These are phyloP conservation scores for Beris morrisii DNA, from an alignment of 2,888 invertebrate genomes.

Conservation along the genomic window DNA sequence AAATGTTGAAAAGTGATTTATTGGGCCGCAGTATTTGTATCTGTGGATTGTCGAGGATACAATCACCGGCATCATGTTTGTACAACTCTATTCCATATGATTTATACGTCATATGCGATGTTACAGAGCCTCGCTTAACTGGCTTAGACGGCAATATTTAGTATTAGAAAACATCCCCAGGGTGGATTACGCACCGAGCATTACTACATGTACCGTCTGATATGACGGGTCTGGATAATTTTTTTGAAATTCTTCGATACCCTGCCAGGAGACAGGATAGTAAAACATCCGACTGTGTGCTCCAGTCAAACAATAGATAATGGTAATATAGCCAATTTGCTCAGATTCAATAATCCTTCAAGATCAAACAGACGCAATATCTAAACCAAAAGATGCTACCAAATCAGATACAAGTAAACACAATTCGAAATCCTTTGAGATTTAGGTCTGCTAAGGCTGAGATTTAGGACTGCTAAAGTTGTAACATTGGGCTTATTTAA, in stretches of 20 bases:
- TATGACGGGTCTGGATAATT: slow-evolving; percentile 1
- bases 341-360: slow-evolving; percentile 8
- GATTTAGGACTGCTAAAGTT: too few relatives aligned
- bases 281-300: slow-evolving; percentile 11
- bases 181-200: neutral
- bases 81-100: slow-evolving; percentile 16
- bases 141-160: slow-evolving; percentile 5
- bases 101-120: slow-evolving; percentile 13
- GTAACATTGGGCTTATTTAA: too few relatives aligned
- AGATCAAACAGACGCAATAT: slow-evolving; percentile 2
- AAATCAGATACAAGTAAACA: too few relatives aligned
- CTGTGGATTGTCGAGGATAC: slow-evolving; percentile 11
- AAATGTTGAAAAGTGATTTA: slow-evolving; percentile 28
- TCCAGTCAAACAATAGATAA: slow-evolving; percentile 6
- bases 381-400: neutral
- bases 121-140: slow-evolving; percentile 1
- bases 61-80: neutral
- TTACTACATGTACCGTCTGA: slow-evolving; percentile 1
- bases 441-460: too few relatives aligned
- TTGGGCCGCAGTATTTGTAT: slow-evolving; percentile 16
- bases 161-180: too few relatives aligned
- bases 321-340: slow-evolving; percentile 9
- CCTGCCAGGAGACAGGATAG: neutral
- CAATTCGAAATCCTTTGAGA: too few relatives aligned
- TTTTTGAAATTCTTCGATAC: neutral